Evolutionary conservation across 2,797 vertebrate species (phyloP).

Genomic region (Malacoctenus gilli): DNA sequence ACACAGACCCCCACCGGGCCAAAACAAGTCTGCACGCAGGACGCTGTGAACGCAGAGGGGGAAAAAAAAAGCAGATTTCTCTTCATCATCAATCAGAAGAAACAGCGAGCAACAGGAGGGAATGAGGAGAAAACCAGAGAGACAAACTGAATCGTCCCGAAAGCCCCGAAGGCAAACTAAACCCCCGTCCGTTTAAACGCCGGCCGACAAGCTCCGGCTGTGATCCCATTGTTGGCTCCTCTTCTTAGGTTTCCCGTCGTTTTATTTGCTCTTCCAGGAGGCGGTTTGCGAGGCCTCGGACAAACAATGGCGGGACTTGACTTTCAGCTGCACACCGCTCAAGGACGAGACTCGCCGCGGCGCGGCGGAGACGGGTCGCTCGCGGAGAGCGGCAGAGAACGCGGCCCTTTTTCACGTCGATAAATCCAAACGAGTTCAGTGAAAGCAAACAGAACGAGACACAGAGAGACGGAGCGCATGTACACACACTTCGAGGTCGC

Average conservation of each 20-base stretch:
- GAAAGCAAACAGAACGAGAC: slow-evolving; percentile 1
- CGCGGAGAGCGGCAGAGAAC: slow-evolving; percentile 14
- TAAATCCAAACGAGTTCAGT: too few relatives aligned
- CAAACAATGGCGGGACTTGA: slow-evolving; percentile 26
- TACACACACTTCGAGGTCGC: too few relatives aligned
- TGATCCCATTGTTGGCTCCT: slow-evolving; percentile 44
- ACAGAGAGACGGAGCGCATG: not conserved
- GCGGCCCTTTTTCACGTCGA: too few relatives aligned
- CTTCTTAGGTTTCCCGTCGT: slow-evolving; percentile 49
- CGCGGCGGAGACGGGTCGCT: slow-evolving; percentile 14
- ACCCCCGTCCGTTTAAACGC: slow-evolving; percentile 24
- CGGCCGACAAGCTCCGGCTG: slow-evolving; percentile 41
- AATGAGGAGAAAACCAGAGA: slow-evolving; percentile 37
- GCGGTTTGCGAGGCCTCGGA: slow-evolving; percentile 1
- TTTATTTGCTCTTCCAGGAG: slow-evolving; percentile 33
- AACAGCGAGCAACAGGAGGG: slow-evolving; percentile 41
- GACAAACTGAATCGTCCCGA: slow-evolving; percentile 18
- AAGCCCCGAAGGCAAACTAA: slow-evolving; percentile 28
- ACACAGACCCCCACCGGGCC: too few relatives aligned
- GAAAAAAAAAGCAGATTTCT: too few relatives aligned
- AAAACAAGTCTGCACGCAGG: not conserved
- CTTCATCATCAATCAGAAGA: slow-evolving; percentile 7
- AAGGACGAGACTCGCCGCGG: slow-evolving; percentile 33
- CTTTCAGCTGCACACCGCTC: slow-evolving; percentile 36
- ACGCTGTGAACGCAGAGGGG: too few relatives aligned